Evolutionary conservation across 1,140 invertebrate species (phyloP).

Genomic region (Drosophila kikkawai): DNA sequence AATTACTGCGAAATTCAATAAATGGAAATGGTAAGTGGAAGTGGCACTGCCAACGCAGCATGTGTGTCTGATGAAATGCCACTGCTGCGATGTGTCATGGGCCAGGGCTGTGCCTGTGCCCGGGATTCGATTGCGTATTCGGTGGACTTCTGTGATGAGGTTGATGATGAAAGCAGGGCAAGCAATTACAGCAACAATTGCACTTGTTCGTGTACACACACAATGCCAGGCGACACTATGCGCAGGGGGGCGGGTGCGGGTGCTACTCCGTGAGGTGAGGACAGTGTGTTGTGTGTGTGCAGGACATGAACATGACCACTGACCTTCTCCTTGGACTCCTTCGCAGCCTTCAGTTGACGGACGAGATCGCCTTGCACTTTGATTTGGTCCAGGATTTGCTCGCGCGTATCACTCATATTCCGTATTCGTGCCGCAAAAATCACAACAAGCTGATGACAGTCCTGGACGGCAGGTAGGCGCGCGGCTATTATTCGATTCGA

Average conservation of each 20-base stretch:
- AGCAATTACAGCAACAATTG: constrained; percentile 40
- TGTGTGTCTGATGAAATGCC: constrained; percentile 26
- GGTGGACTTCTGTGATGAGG: not conserved
- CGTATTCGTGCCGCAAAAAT: constrained; percentile 30
- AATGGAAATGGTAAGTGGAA: constrained; percentile 4
- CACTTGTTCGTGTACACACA: constrained; percentile 50
- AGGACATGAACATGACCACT: constrained; percentile 45
- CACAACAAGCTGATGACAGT: constrained; percentile 39
- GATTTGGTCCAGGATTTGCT: constrained; percentile 89
- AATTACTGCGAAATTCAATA: constrained; percentile 41
- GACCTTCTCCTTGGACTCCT: constrained; percentile 91
- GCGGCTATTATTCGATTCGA: constrained; percentile 11
- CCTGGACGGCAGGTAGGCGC: constrained; percentile 20
- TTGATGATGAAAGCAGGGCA: constrained; percentile 21
- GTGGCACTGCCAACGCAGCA: constrained; percentile 38
- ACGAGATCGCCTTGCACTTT: constrained; percentile 93
- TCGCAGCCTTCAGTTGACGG: constrained; percentile 91
- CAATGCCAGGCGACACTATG: constrained; percentile 19
- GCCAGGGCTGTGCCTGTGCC: not conserved
- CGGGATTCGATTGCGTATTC: not conserved
- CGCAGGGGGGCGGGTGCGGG: not conserved
- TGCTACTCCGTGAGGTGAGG: not conserved
- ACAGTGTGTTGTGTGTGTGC: constrained; percentile 1
- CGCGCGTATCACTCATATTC: constrained; percentile 85
- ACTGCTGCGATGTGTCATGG: constrained; percentile 13